Base-by-base conservation (phyloP, 1,140 invertebrate species). In the Tachypleus tridentatus region DNA sequence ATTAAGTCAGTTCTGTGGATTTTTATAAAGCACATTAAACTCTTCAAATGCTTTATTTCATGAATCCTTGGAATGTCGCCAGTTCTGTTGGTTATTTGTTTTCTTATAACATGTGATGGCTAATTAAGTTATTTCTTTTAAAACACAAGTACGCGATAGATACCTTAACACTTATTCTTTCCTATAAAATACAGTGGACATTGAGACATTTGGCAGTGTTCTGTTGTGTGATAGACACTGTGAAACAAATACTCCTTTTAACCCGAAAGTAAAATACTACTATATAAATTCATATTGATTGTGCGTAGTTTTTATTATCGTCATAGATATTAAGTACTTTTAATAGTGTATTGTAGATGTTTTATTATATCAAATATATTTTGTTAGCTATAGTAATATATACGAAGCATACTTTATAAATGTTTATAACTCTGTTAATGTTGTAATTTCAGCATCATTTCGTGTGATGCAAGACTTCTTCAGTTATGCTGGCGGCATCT, bases 401-500 rank as follows among this genome's bases (percentile, higher is more conserved):
- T 57, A 57, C 54, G 29, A 29, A 29, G 29, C 10, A 10, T 2
- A 57, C n/a, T n/a, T 56, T 10, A 57, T 11, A 57, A 11, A 57
- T 10, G 54, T 57, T 10, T 3, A 54, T 9, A 9, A 54, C 8
- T 54, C 8, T 54, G 53, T 3, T 3, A n/a, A n/a, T 3, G n/a
- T 54, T 54, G 3, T 54, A n/a, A 7, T 80, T 81, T 4, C 76
- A 92, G 93, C 93, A 29, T 89, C 88, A 4, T 91, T 96, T 83
- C 82, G 80, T 62, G 88, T 97, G 1, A 85, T 89, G 71, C 86
- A 87, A 67, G 93, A 97, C 73, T 93, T 97, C 78, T 97, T 93
- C 78, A 81, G 86, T 62, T 97, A 97, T 75, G 80, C 81, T 62
- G 79, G 81, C 29, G 93, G 93, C 5, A 79, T 97, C 53, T 97